These are phyloP conservation scores for Ischnus inquisitorius DNA, from an alignment of 2,888 invertebrate genomes.

Conservation along the genomic window DNA sequence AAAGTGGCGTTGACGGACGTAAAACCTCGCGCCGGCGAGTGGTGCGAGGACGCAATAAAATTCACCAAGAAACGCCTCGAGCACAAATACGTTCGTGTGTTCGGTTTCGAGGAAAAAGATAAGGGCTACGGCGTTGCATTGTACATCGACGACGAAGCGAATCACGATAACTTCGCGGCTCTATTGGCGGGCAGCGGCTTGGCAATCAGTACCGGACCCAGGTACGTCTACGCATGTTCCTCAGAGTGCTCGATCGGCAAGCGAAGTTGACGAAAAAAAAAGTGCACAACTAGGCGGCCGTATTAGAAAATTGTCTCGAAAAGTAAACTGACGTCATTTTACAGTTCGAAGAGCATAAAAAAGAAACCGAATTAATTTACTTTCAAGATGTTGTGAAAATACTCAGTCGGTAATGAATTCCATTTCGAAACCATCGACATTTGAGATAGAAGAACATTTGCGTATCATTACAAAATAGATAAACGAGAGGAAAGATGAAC, in stretches of 20 bases:
- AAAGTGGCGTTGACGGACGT: conserved; percentile 80
- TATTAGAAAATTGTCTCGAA: not conserved
- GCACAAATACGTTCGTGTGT: conserved; percentile 81
- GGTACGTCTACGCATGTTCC: conserved; percentile 82
- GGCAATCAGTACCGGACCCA: conserved; percentile 86
- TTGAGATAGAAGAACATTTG: too few relatives aligned
- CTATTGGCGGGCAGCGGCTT: conserved; percentile 86
- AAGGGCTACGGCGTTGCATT: conserved; percentile 74
- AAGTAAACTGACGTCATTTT: not conserved
- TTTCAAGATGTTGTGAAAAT: too few relatives aligned
- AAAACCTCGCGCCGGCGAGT: conserved; percentile 83
- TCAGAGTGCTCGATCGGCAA: too few relatives aligned
- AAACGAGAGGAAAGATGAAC: too few relatives aligned
- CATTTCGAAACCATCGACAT: too few relatives aligned
- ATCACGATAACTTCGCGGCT: conserved; percentile 86
- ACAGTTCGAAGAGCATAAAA: too few relatives aligned
- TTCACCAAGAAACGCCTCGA: conserved; percentile 83
- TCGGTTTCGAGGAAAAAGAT: conserved; percentile 79
- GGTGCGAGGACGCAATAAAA: conserved; percentile 82
- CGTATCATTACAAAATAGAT: too few relatives aligned
- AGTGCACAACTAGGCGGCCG: too few relatives aligned
- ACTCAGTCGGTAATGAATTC: too few relatives aligned
- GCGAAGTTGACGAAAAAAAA: too few relatives aligned
- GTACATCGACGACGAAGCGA: conserved; percentile 78
- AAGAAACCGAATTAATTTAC: too few relatives aligned